Percentiles rank a stretch among this genome's conserved stretches.
phyloP scores from a whole-genome alignment of 2,888 invertebrate species.

The Pardosa pseudoannulata region DNA sequence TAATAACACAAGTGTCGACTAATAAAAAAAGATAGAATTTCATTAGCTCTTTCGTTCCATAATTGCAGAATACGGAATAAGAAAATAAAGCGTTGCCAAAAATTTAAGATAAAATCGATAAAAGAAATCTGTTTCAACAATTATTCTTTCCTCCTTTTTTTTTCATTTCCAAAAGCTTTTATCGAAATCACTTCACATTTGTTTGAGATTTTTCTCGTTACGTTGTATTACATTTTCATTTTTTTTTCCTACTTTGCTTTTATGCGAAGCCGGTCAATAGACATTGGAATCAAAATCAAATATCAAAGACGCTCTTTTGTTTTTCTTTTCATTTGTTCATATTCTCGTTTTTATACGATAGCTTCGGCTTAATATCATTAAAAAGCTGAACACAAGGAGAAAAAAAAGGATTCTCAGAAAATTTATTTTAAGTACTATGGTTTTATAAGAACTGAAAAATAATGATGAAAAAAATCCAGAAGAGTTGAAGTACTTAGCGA shows the following conservation, averaged over 20 bases:
- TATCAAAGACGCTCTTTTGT: not conserved
- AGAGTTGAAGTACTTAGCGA: too few relatives aligned
- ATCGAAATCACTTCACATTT: slow-evolving; percentile 14
- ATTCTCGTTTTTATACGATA: not conserved
- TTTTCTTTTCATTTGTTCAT: not conserved
- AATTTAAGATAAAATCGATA: not conserved
- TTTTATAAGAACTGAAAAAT: too few relatives aligned
- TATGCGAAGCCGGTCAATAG: not conserved
- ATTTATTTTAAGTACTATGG: too few relatives aligned
- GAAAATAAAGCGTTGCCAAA: not conserved
- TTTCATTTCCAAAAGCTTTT: not conserved
- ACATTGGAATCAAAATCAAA: not conserved
- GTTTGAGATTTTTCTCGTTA: not conserved
- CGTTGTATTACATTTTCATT: not conserved
- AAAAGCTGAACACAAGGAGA: not conserved
- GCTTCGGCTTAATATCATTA: not conserved
- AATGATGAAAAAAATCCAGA: too few relatives aligned
- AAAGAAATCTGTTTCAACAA: not conserved
- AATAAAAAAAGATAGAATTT: not conserved
- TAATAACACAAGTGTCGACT: too few relatives aligned
- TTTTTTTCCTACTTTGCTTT: not conserved
- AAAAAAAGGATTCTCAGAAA: not conserved
- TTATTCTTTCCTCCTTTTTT: not conserved
- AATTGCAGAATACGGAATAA: not conserved
- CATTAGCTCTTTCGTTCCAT: not conserved